These are phyloP conservation scores for Manis javanica DNA, from an alignment of 2,797 vertebrate species.

Conservation along the genomic window DNA sequence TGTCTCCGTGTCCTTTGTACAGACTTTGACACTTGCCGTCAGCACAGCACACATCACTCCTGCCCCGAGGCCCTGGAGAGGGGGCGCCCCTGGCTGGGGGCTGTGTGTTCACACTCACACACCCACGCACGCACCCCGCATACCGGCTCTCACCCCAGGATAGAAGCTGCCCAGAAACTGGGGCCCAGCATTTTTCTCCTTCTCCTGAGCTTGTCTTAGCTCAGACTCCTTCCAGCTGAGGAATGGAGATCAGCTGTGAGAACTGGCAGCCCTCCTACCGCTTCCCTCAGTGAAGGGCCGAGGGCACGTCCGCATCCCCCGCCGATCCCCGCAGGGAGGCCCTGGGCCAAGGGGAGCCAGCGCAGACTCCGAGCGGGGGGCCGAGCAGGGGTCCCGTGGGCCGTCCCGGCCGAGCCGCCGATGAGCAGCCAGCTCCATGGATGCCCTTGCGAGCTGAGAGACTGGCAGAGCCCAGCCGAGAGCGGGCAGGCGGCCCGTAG, in stretches of 20 bases:
- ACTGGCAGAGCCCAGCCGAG: not conserved
- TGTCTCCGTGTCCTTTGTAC: constrained; percentile 89
- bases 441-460: constrained; percentile 63
- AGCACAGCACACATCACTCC: constrained; percentile 84
- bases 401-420: constrained; percentile 5
- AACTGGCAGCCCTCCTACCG: constrained; percentile 42
- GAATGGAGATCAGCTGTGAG: constrained; percentile 57
- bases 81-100: constrained; percentile 76
- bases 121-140: not conserved
- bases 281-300: constrained; percentile 33
- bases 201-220: constrained; percentile 83
- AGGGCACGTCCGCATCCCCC: not conserved
- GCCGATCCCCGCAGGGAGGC: not conserved
- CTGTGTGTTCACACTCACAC: constrained; percentile 72
- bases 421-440: not conserved
- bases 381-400: too few species aligned
- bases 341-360: constrained; percentile 60
- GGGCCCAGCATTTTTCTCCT: constrained; percentile 84
- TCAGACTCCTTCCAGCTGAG: constrained; percentile 74
- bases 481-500: not conserved
- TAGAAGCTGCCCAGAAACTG: constrained; percentile 84
- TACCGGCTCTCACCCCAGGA: constrained; percentile 72
- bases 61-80: constrained; percentile 82
- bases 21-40: constrained; percentile 86
- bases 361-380: constrained; percentile 5